These are phyloP conservation scores for Diarsia mendica DNA, from an alignment of 2,888 invertebrate species.

Conservation along the genomic window DNA sequence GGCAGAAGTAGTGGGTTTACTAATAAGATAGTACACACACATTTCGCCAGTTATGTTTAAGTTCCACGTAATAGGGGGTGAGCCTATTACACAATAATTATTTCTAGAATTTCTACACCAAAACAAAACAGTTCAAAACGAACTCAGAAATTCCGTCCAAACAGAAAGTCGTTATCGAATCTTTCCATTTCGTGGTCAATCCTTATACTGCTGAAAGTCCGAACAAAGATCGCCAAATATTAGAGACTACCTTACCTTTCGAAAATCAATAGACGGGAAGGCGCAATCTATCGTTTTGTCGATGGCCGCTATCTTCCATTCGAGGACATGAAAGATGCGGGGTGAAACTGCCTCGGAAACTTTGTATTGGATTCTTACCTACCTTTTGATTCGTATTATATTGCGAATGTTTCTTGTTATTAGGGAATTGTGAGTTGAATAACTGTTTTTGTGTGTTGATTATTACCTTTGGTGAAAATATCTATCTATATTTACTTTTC, in stretches of 20 bases:
- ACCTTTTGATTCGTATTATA: conserved; percentile 55
- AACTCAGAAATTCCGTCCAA: background rate
- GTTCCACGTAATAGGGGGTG: too few relatives aligned
- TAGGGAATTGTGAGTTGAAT: conserved; percentile 33
- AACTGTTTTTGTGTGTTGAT: conserved; percentile 11
- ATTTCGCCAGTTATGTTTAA: too few relatives aligned
- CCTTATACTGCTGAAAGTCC: conserved; percentile 28
- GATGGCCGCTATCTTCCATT: conserved; percentile 63
- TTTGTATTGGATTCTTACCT: conserved; percentile 62
- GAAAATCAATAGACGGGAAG: conserved; percentile 68
- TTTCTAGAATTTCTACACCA: too few relatives aligned
- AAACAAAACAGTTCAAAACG: background rate
- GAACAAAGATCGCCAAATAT: conserved; percentile 57
- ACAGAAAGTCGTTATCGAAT: conserved; percentile 6
- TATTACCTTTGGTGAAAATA: conserved; percentile 11
- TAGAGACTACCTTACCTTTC: conserved; percentile 52
- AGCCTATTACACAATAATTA: too few relatives aligned
- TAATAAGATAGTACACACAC: too few relatives aligned
- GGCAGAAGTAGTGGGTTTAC: too few relatives aligned
- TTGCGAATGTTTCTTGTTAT: conserved; percentile 38
- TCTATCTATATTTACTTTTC: background rate
- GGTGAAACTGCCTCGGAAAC: conserved; percentile 61
- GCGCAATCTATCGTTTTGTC: conserved; percentile 69
- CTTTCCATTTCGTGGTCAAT: conserved; percentile 34
- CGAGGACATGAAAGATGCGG: conserved; percentile 66